Evolutionary conservation across 2,888 invertebrate genomes (phyloP).

Genomic region (Chymomyza amoena): DNA sequence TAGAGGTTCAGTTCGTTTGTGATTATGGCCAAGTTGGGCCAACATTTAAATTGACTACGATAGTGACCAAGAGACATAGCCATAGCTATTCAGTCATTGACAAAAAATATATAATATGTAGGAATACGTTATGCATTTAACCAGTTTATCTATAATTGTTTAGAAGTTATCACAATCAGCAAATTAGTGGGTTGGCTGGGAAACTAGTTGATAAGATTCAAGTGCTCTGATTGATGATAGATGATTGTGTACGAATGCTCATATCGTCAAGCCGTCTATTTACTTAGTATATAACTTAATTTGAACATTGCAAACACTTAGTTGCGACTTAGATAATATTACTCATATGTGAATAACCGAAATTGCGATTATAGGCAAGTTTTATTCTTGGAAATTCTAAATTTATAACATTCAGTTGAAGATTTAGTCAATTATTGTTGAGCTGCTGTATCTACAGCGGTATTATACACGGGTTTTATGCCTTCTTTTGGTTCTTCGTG

Average conservation of each 20-base stretch:
- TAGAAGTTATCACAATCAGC: neutral
- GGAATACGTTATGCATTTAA: slow-evolving; percentile 2
- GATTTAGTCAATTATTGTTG: neutral
- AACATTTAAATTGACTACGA: slow-evolving; percentile 47
- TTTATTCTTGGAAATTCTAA: neutral
- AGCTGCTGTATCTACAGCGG: neutral
- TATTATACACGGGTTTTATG: neutral
- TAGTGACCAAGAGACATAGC: neutral
- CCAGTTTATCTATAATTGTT: neutral
- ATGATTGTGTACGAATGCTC: neutral
- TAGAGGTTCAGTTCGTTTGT: slow-evolving; percentile 45
- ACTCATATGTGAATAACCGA: neutral
- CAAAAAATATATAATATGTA: slow-evolving; percentile 1
- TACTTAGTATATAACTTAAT: neutral
- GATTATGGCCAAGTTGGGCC: slow-evolving; percentile 4
- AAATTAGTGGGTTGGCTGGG: neutral
- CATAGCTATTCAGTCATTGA: neutral
- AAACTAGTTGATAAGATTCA: slow-evolving; percentile 44
- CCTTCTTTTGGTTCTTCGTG: neutral
- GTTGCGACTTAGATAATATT: neutral
- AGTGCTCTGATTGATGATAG: slow-evolving; percentile 48
- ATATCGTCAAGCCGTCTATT: neutral
- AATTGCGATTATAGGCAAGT: neutral
- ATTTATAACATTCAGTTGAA: neutral
- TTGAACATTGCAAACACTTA: neutral